Conservation (phyloP, 2,888 invertebrate species). For the Notocelia uddmanniana region DNA sequence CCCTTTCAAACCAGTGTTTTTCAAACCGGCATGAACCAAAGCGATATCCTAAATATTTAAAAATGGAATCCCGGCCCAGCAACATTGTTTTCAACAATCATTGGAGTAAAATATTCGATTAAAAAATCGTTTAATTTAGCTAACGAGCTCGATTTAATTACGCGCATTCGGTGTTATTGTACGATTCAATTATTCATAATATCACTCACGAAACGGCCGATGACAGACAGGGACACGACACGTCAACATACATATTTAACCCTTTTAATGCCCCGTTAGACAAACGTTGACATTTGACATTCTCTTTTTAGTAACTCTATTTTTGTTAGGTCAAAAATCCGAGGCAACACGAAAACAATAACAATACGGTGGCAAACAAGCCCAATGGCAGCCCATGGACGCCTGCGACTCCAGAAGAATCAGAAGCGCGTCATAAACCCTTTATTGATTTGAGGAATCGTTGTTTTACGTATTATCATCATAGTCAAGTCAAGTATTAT, state of each 20-base stretch:
- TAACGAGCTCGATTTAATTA: conserved; percentile 43
- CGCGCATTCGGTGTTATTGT: conserved; percentile 29
- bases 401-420: too few relatives aligned
- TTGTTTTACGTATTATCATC: too few relatives aligned
- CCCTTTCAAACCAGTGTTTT: too few relatives aligned
- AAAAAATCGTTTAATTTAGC: conserved; percentile 35
- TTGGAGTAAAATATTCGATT: conserved; percentile 4
- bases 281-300: neutral
- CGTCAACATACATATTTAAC: conserved; percentile 18
- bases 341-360: too few relatives aligned
- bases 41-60: neutral
- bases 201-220: conserved; percentile 16
- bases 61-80: neutral
- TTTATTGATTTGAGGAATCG: too few relatives aligned
- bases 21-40: too few relatives aligned
- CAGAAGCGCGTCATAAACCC: too few relatives aligned
- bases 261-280: neutral
- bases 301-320: neutral
- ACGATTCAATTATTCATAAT: conserved; percentile 44
- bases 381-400: too few relatives aligned
- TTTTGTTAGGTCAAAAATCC: neutral
- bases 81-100: neutral
- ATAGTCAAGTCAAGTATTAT: too few relatives aligned
- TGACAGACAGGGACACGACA: conserved; percentile 17
- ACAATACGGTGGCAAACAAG: too few relatives aligned